Conservation (phyloP, 2,113 vertebrate genomes). For the Heliornis fulica region DNA sequence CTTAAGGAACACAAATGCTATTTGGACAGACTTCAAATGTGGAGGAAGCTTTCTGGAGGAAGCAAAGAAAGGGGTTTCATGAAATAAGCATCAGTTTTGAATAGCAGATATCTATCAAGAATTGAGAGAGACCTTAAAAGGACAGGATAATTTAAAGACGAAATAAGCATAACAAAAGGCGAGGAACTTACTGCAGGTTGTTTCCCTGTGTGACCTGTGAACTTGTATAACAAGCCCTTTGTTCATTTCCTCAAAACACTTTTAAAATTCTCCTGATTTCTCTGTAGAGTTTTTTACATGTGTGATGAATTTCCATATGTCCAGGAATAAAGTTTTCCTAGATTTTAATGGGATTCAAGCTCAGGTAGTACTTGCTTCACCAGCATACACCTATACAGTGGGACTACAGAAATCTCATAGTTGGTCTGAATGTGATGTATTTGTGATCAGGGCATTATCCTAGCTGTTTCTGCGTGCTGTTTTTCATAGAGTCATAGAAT, state of each 20-base stretch:
- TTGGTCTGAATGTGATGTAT: neutral
- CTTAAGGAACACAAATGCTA: neutral
- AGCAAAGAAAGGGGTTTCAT: neutral
- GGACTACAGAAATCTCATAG: neutral
- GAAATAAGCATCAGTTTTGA: neutral
- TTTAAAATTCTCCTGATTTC: neutral
- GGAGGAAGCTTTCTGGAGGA: conserved; percentile 1
- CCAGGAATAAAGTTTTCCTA: neutral
- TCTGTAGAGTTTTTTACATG: neutral
- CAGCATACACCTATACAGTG: neutral
- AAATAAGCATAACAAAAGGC: neutral
- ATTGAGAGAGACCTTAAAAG: neutral
- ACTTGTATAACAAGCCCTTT: neutral
- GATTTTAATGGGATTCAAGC: neutral
- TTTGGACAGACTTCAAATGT: conserved; percentile 11
- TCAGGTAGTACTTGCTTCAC: neutral
- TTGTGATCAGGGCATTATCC: neutral
- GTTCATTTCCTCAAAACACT: neutral
- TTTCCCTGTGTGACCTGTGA: neutral
- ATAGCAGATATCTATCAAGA: neutral
- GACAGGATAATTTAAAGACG: neutral
- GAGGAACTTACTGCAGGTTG: neutral
- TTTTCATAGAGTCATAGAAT: too few species aligned
- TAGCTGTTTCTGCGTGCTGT: neutral
- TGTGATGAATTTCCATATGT: neutral